These are phyloP conservation scores for Echinometra lucunter DNA, from an alignment of 53 echinoderm and acorn worm genomes.

Conservation along the genomic window DNA sequence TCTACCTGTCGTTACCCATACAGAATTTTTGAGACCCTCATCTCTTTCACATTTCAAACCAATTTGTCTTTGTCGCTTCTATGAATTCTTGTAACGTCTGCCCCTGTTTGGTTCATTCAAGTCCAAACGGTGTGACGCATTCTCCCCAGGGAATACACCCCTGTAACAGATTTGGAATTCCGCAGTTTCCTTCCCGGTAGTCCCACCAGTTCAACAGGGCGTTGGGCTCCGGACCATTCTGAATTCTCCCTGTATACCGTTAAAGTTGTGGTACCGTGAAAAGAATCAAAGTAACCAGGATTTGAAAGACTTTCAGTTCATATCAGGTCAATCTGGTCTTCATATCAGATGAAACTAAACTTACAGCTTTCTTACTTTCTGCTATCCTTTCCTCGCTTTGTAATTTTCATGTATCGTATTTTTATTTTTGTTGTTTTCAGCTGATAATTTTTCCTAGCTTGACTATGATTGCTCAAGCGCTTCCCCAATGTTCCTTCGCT, in stretches of 20 bases:
- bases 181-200: background rate
- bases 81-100: background rate
- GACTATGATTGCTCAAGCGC: background rate
- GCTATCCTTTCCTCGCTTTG: no score
- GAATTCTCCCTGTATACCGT: background rate
- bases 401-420: background rate
- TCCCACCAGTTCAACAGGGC: conserved; percentile 15
- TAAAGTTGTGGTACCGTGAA: background rate
- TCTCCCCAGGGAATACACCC: conserved; percentile 10
- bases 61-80: conserved; percentile 48
- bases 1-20: background rate
- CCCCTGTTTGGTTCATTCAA: conserved; percentile 28
- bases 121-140: conserved; percentile 28
- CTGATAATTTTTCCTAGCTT: background rate
- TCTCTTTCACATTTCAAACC: conserved; percentile 25
- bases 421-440: background rate
- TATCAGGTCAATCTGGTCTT: background rate
- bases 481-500: background rate
- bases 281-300: no score
- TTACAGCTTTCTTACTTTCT: no score
- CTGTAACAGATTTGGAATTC: conserved; percentile 35
- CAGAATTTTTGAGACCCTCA: background rate
- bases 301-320: background rate
- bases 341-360: background rate
- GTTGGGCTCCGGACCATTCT: background rate